A percentile compares a stretch with the other conserved stretches of the same genome.
Conservation (phyloP, 2,113 vertebrate genomes). For the Carlito syrichta region DNA sequence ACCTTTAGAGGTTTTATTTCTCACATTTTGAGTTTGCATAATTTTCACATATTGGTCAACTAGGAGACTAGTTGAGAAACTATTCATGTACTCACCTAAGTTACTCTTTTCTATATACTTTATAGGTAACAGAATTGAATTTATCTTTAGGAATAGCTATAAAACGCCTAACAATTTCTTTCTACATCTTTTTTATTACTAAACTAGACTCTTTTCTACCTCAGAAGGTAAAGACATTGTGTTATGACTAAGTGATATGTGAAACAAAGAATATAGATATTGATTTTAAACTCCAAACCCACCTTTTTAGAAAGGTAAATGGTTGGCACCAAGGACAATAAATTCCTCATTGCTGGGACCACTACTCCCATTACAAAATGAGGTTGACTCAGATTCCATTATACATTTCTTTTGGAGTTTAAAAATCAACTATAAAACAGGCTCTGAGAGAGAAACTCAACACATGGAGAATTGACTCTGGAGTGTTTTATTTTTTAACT, state of each 20-base stretch:
- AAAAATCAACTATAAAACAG: not conserved
- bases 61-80: too few relatives aligned
- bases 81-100: too few relatives aligned
- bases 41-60: not conserved
- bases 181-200: not conserved
- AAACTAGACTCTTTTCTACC: not conserved
- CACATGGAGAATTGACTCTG: not conserved
- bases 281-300: not conserved
- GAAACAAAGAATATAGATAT: not conserved
- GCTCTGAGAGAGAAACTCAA: not conserved
- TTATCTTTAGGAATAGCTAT: constrained; percentile 23
- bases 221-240: not conserved
- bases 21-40: not conserved
- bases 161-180: not conserved
- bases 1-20: not conserved
- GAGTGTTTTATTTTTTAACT: constrained; percentile 13
- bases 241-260: not conserved
- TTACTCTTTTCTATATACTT: not conserved
- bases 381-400: not conserved
- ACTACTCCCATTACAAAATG: not conserved
- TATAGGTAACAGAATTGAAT: not conserved
- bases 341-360: not conserved
- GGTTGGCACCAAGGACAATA: not conserved
- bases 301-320: not conserved
- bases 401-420: not conserved